Percentiles rank a stretch among this genome's conserved stretches.
Evolutionary conservation across 2,888 invertebrate species (phyloP).

Genomic region (Watsonalla cultraria): DNA sequence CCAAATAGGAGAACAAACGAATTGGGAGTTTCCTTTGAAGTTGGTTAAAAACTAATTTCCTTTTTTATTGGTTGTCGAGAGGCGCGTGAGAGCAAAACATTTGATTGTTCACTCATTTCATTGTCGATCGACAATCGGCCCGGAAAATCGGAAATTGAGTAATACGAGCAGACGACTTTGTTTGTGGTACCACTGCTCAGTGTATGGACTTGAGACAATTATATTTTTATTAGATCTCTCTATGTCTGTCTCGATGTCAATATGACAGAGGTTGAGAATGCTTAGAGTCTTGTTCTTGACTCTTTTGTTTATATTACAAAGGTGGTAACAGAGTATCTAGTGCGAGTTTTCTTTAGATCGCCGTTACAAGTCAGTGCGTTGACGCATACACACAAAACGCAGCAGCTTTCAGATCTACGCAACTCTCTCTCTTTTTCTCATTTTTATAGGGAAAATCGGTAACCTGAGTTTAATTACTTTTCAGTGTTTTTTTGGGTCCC

Average conservation of each 20-base stretch:
- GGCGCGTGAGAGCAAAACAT: slow-evolving; percentile 29
- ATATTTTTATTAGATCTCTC: background rate
- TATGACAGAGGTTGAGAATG: too few relatives aligned
- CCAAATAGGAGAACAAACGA: background rate
- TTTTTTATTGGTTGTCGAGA: slow-evolving; percentile 9
- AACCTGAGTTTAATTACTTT: too few relatives aligned
- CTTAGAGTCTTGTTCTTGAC: too few relatives aligned
- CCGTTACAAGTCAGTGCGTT: too few relatives aligned
- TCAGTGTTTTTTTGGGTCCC: too few relatives aligned
- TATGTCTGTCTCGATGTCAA: too few relatives aligned
- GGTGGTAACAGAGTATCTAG: too few relatives aligned
- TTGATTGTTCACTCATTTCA: slow-evolving; percentile 55
- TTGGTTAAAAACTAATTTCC: slow-evolving; percentile 21
- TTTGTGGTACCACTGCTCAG: background rate
- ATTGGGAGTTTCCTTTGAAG: slow-evolving; percentile 8
- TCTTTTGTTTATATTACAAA: too few relatives aligned
- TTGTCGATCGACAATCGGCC: slow-evolving; percentile 47
- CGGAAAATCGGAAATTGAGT: slow-evolving; percentile 62
- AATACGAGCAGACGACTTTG: slow-evolving; percentile 28
- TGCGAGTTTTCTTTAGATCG: too few relatives aligned
- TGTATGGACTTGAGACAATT: background rate
- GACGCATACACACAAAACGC: background rate
- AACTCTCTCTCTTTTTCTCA: too few relatives aligned
- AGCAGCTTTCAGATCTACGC: too few relatives aligned
- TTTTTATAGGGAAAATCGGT: too few relatives aligned